phyloP scores from a whole-genome alignment of 2,797 vertebrate genomes.

The Tapirus indicus region DNA sequence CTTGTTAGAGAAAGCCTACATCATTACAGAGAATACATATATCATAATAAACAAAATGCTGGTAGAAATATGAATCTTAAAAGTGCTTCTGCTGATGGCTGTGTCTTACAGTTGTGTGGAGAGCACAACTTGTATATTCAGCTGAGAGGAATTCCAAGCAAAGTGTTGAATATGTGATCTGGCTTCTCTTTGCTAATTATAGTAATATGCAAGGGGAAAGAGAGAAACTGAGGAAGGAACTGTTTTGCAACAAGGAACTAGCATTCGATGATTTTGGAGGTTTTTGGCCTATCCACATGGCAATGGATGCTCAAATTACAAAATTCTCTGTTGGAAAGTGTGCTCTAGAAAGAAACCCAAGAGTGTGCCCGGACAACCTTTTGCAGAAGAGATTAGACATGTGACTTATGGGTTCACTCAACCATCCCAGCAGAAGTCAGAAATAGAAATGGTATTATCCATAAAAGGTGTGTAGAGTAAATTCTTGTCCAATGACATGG shows the following conservation, averaged over 20 bases:
- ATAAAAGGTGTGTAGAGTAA: not conserved
- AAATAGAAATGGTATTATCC: not conserved
- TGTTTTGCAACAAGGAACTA: not conserved
- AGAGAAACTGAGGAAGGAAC: not conserved
- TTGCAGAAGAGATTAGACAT: no score
- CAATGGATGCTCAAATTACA: no score
- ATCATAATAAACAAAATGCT: not conserved
- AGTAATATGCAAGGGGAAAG: not conserved
- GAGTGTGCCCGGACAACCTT: no score
- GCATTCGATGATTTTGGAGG: not conserved
- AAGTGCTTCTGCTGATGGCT: not conserved
- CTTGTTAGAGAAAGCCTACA: not conserved
- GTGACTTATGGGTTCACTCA: not conserved
- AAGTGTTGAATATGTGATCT: not conserved
- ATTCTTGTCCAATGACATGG: not conserved
- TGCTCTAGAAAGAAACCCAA: no score
- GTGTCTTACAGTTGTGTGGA: not conserved
- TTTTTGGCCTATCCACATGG: not conserved
- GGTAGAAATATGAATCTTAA: not conserved
- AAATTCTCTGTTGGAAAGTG: no score
- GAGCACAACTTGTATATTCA: not conserved
- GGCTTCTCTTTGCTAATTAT: not conserved
- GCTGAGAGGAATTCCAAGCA: no score
- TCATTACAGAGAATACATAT: not conserved
- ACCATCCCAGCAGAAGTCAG: not conserved